Evolutionary conservation across 2,113 vertebrate species (phyloP).

Genomic region (Anolis sagrei): DNA sequence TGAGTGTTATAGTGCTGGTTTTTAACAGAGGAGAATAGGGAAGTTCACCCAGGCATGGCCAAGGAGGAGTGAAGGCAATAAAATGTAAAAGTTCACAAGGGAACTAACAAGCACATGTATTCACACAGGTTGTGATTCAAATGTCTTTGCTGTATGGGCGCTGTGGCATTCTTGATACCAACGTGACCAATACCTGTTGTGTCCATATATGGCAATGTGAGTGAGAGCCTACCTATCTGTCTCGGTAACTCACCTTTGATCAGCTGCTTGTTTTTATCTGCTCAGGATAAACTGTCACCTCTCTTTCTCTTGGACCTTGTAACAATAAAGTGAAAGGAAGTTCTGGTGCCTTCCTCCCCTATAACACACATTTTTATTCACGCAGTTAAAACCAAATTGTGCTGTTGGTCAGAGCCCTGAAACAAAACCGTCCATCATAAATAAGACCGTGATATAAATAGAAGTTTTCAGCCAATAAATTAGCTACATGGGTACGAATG

Average conservation of each 20-base stretch:
- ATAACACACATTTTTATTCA: background rate
- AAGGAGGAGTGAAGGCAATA: background rate
- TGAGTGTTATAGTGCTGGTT: background rate
- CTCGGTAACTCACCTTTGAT: slow-evolving; percentile 53
- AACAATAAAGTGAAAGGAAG: background rate
- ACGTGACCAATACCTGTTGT: background rate
- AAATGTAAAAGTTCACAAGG: background rate
- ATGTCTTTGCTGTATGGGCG: background rate
- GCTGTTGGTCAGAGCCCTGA: background rate
- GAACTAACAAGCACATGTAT: fast-evolving
- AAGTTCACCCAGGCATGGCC: background rate
- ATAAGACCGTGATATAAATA: background rate
- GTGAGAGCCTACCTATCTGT: background rate
- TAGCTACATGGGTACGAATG: background rate
- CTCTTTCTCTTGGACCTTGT: slow-evolving; percentile 21
- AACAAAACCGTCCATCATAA: slow-evolving; percentile 3
- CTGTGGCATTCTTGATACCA: background rate
- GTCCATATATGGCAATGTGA: slow-evolving; percentile 10
- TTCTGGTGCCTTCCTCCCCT: background rate
- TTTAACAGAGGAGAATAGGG: fast-evolving
- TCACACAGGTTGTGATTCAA: background rate
- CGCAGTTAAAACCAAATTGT: background rate
- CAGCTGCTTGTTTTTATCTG: background rate
- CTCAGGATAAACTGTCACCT: background rate
- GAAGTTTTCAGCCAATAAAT: background rate